Evolutionary conservation across 2,888 invertebrate species (phyloP), one percentile per base, ranked within the genome.

Genomic region (Oscheius sp.): DNA sequence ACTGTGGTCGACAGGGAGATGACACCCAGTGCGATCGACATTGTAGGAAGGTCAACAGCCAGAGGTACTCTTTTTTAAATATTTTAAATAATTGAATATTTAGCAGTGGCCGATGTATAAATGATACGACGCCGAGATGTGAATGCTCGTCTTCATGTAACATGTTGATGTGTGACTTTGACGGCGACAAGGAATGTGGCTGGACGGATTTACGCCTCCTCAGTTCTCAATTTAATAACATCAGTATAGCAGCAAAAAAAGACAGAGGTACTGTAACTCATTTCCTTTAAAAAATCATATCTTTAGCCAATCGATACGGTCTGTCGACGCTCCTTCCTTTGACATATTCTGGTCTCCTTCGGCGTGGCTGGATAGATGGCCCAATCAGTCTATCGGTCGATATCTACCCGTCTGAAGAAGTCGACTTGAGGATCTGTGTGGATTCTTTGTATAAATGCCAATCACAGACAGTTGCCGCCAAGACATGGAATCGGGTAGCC

Each of bases 401-500:
- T 58, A 76, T 82, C 3, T 83, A 75, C 56, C 82, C 83, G 12
- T 83, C 83, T 2, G 78, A 82, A 27, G 74, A 72, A 21, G 73
- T 83, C n/a, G 80, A 83, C 45, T 78, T 83, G 2, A 29, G 80
- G 21, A 82, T 83, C 13, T 83, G 83, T 75, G 82, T 83, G 16
- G 77, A 82, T 43, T 79, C 79, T 21, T 55, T 83, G 13, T 59
- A 79, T 68, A 81, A 78, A 69, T 78, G 80, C 41, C 80, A 82
- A 58, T 77, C 78, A 1, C 80, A 82, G 41, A 76, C 70, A 9
- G 77, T 82, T 35, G 55, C 75, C 1, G 75, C 80, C 13, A 52
- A 75, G 21, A 69, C 78, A n/a, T 83, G 83, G 83, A 83, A 83
- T 64, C 72, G 83, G 56, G 78, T 83, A n/a, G 79, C 80, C 9